Evolutionary conservation across 2,888 invertebrate species (phyloP), one percentile per base, ranked within the genome.

Genomic region (Ptilodon capucinus): DNA sequence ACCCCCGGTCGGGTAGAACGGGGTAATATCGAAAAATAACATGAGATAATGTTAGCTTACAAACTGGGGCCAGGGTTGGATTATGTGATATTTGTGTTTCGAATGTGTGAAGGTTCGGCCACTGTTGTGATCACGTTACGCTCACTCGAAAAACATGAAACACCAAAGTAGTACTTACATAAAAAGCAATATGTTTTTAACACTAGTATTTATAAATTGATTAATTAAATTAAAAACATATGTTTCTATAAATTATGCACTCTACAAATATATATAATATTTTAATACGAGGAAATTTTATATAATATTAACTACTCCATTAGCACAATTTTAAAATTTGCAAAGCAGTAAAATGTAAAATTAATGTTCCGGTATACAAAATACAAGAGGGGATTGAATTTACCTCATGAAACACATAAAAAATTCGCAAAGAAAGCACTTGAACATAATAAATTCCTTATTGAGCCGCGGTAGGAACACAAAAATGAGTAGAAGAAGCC

Each of bases 21-120:
- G 87, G 86, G 90, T 89, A 87, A 90, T 89, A 88, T 87, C 85
- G 86, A 81, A 84, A 86, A 86, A 88, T 86, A 87, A 87, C 90
- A 86, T 75, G 84, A 84, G 84, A 88, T 89, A 87, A 89, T 86
- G 86, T 83, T 81, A 82, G 83, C 84, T 85, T 82, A 83, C 81
- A 81, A 73, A 75, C 74, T 74, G 77, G 80, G 83, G 83, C 42
- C 62, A 54, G 68, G 55, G 75, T 54, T 48, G 82, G 80, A 80
- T 86, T 84, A 85, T 86, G 71, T 53, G 53, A 70, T 79, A 76
- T 81, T 81, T 79, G 80, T 71, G 66, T 66, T 60, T 46, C 45
- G 64, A 65, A 68, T 68, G 61, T 67, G 60, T 46, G 66, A 52
- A 60, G 59, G 60, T 40, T 19, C 47, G 34, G 32, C 17, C n/a